A percentile compares a stretch with the other conserved stretches of the same genome.
Conservation (phyloP, 2,113 vertebrate genomes). For the Oceanodroma tethys region DNA sequence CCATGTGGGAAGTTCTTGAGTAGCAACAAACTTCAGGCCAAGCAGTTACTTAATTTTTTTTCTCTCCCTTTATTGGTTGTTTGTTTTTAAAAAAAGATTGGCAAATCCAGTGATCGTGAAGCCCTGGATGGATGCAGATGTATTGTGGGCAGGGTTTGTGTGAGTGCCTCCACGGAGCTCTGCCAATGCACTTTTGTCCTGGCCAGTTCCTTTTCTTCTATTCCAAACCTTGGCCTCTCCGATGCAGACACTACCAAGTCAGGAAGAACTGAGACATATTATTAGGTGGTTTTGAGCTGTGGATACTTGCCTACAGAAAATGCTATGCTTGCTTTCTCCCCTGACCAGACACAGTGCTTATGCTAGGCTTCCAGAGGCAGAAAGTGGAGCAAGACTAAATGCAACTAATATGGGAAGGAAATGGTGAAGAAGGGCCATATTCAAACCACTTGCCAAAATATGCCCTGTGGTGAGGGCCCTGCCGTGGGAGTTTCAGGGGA, state of each 20-base stretch:
- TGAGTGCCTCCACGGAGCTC: background rate
- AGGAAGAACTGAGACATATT: slow-evolving; percentile 29
- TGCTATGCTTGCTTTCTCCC: slow-evolving; percentile 45
- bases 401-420: background rate
- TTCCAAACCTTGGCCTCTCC: slow-evolving; percentile 12
- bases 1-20: background rate
- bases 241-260: background rate
- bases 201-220: background rate
- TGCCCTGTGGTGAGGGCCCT: background rate
- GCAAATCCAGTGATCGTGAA: background rate
- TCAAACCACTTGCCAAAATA: background rate
- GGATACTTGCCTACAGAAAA: slow-evolving; percentile 47
- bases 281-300: slow-evolving; percentile 57
- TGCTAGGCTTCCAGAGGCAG: background rate
- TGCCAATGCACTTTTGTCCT: slow-evolving; percentile 42
- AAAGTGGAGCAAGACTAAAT: background rate
- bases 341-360: background rate
- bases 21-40: background rate
- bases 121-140: background rate
- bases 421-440: background rate
- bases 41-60: background rate
- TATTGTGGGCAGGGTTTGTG: background rate
- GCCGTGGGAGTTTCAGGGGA: background rate
- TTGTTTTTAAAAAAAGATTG: slow-evolving; percentile 16
- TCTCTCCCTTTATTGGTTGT: background rate